These are phyloP conservation scores for Drosophila mauritiana DNA, from an alignment of 1,140 invertebrate genomes.

Conservation along the genomic window DNA sequence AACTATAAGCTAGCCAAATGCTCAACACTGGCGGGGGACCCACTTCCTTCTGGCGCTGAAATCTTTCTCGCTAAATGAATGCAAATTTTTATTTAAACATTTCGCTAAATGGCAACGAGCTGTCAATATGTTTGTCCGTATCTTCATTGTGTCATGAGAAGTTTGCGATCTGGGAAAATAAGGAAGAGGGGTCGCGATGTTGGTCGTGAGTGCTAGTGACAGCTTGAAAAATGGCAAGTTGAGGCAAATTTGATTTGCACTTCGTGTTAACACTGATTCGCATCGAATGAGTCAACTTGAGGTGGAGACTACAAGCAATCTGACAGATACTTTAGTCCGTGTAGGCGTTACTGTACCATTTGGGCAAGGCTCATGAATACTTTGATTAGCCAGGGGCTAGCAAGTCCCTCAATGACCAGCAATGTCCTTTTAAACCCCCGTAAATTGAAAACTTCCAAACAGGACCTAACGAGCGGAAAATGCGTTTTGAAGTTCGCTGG, in stretches of 20 bases:
- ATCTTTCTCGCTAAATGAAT: conserved; percentile 62
- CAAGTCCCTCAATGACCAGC: conserved; percentile 60
- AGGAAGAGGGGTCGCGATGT: conserved; percentile 4
- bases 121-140: conserved; percentile 79
- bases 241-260: conserved; percentile 54
- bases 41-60: background rate
- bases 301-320: background rate
- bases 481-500: conserved; percentile 70
- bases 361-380: conserved; percentile 30
- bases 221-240: conserved; percentile 72
- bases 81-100: conserved; percentile 82
- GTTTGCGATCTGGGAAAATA: conserved; percentile 24
- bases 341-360: conserved; percentile 16
- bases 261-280: conserved; percentile 43
- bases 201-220: conserved; percentile 59
- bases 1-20: background rate
- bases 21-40: background rate
- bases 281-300: conserved; percentile 34
- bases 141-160: conserved; percentile 61
- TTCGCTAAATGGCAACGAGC: conserved; percentile 77
- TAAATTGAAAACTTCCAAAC: conserved; percentile 49
- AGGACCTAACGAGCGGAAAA: conserved; percentile 74
- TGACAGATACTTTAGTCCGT: background rate
- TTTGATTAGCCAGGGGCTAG: conserved; percentile 31
- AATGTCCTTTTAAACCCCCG: conserved; percentile 22